These are phyloP conservation scores for Siderastrea radians DNA, from an alignment of 92 coral and sea anemone species.

Conservation along the genomic window DNA sequence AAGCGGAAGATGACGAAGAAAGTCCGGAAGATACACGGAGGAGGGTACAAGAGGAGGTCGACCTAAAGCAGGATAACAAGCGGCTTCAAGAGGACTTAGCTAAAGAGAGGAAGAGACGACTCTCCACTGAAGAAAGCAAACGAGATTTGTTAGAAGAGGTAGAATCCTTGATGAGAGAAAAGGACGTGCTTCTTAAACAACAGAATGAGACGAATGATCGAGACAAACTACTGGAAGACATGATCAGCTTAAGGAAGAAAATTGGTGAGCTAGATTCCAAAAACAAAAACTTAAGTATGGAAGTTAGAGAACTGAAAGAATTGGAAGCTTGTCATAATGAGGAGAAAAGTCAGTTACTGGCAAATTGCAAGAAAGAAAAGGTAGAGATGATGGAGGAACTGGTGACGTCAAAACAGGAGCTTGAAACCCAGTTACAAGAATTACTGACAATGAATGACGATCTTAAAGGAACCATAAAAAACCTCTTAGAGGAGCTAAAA, in stretches of 20 bases:
- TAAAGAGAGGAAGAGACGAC: constrained; percentile 43
- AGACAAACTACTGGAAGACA: constrained; percentile 37
- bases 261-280: constrained; percentile 36
- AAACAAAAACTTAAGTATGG: constrained; percentile 58
- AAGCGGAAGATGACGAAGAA: constrained; percentile 57
- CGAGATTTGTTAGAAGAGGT: constrained; percentile 62
- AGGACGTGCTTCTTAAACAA: constrained; percentile 38
- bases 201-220: constrained; percentile 18
- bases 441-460: constrained; percentile 55
- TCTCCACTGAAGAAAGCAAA: constrained; percentile 58
- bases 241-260: constrained; percentile 45
- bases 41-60: constrained; percentile 60
- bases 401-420: constrained; percentile 63
- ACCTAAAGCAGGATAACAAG: constrained; percentile 64
- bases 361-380: constrained; percentile 56
- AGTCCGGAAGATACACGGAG: constrained; percentile 40
- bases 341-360: constrained; percentile 44
- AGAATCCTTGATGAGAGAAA: constrained; percentile 60
- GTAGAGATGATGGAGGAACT: constrained; percentile 56
- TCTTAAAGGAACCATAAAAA: constrained; percentile 65
- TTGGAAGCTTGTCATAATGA: constrained; percentile 31
- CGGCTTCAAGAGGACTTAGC: constrained; percentile 64
- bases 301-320: constrained; percentile 55
- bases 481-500: constrained; percentile 41
- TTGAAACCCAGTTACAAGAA: constrained; percentile 70